These are phyloP conservation scores for Clusia tigrina DNA, from an alignment of 2,888 invertebrate species.

Conservation along the genomic window DNA sequence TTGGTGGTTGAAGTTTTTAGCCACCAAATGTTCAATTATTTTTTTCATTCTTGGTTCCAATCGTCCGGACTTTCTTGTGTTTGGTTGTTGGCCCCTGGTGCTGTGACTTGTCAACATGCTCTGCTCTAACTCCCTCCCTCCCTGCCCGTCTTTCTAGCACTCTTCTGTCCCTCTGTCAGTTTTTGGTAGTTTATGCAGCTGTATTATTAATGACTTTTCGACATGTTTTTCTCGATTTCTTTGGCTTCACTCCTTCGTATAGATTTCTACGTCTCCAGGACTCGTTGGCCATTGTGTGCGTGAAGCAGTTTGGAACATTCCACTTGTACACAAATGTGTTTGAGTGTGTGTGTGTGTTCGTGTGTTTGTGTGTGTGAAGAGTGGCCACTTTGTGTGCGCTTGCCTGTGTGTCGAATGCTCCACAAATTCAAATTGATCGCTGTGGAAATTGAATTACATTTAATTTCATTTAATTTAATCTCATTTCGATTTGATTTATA, in stretches of 20 bases:
- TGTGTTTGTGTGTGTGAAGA: too few relatives aligned
- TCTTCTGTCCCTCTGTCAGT: slow-evolving; percentile 36
- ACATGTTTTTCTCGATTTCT: slow-evolving; percentile 40
- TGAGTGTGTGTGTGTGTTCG: too few relatives aligned
- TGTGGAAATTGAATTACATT: too few relatives aligned
- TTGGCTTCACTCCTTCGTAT: not conserved
- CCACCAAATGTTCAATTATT: slow-evolving; percentile 14
- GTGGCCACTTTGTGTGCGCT: too few relatives aligned
- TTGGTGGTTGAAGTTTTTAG: slow-evolving; percentile 30
- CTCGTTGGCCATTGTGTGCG: too few relatives aligned
- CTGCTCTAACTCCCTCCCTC: not conserved
- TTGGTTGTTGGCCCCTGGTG: slow-evolving; percentile 24
- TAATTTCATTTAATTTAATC: too few relatives aligned
- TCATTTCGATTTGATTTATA: too few relatives aligned
- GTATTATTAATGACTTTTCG: slow-evolving; percentile 55
- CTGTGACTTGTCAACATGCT: not conserved
- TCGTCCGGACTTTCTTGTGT: slow-evolving; percentile 3
- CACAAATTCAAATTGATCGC: too few relatives aligned
- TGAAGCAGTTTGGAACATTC: too few relatives aligned
- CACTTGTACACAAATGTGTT: too few relatives aligned
- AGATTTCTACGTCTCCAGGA: too few relatives aligned
- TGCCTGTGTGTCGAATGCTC: too few relatives aligned
- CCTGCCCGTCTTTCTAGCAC: slow-evolving; percentile 32
- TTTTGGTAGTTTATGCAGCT: slow-evolving; percentile 34
- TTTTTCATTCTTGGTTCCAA: not conserved